Percentiles rank a stretch among this genome's conserved stretches.
Conservation (phyloP, 2,797 vertebrate species). For the Propithecus perrieri region DNA sequence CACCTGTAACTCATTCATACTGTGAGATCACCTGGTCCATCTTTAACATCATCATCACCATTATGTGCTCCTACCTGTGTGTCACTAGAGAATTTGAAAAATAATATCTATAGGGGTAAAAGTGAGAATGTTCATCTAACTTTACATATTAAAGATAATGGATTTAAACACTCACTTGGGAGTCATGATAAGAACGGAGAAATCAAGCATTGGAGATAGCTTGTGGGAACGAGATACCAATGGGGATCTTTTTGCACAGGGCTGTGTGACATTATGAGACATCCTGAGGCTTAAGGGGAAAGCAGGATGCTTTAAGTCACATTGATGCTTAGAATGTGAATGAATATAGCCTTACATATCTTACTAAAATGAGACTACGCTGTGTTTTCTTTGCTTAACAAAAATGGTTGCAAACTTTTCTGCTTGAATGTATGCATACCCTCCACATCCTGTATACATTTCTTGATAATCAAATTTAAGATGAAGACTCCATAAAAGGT, state of each 20-base stretch:
- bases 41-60: neutral
- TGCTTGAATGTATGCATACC: neutral
- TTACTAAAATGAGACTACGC: neutral
- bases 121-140: neutral
- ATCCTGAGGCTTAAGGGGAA: neutral
- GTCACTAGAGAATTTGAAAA: neutral
- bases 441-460: neutral
- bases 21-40: neutral
- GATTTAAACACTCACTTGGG: neutral
- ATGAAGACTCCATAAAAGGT: slow-evolving; percentile 15
- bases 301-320: neutral
- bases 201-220: neutral
- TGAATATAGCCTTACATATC: neutral
- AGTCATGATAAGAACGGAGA: neutral
- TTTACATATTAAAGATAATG: neutral
- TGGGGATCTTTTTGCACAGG: neutral
- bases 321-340: neutral
- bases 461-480: slow-evolving; percentile 28
- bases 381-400: slow-evolving; percentile 15
- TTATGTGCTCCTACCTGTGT: too few species aligned
- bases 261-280: neutral
- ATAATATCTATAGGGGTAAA: neutral
- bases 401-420: neutral
- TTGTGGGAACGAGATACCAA: neutral
- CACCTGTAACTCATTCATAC: neutral